Base-by-base conservation (phyloP, 2,888 invertebrate species). In the Nemurella pictetii region DNA sequence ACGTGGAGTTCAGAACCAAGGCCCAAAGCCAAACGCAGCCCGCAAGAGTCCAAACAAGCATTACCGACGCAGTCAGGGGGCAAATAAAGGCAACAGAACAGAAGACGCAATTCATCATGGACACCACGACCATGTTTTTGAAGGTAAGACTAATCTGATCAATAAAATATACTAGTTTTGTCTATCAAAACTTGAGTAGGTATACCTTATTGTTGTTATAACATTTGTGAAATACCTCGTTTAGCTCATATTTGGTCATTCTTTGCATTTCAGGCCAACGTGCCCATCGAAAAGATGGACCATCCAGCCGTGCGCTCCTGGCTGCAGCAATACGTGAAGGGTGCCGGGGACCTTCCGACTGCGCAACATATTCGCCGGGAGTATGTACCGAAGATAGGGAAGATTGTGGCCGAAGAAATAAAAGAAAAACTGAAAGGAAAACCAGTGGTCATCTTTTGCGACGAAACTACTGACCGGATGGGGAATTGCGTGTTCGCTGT, bases 381-480 rank as follows among this genome's bases (percentile, higher is more conserved):
- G 3, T 85, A 85, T 73, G 30, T 85, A n/a, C 85, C 84, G n/a
- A 78, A 26, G 9, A 25, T 85, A 5, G 82, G 36, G 4, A 12
- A 77, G 15, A 74, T 81, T 29, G 27, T 26, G 77, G 82, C 81
- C 30, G 75, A 75, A 25, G 30, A 36, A 73, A 80, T 85, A n/a
- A 74, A 82, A 30, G 77, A 12, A 29, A 29, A 25, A 20, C 35
- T 85, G 20, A 29, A 35, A 35, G 77, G 35, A 28, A 73, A 84
- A 26, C 12, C 72, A 29, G 20, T 82, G 1, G 55, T 26, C 5
- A 72, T 85, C n/a, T 55, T 84, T 1, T 80, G 84, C 35, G 82
- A 85, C 36, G 85, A 85, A 15, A 84, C 85, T 12, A 85, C 85
- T 9, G 84, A 85, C 32, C 80, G 81, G 73, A 27, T n/a, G n/a